Evolutionary conservation across 2,113 vertebrate species (phyloP).

Genomic region (Calypte anna): DNA sequence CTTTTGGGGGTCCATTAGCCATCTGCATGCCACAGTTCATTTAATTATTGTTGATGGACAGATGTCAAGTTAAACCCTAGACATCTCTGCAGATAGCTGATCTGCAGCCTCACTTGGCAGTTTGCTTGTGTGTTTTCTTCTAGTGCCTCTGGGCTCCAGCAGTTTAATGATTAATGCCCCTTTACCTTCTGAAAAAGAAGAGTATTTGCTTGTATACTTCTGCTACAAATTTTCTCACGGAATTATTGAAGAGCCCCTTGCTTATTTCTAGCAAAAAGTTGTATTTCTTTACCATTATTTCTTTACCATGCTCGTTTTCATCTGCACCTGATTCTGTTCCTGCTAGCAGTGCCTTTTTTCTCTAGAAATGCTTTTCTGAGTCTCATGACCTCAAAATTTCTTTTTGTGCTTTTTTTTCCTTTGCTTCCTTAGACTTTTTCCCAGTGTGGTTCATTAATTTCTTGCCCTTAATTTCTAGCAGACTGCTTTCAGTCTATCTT

Average conservation of each 20-base stretch:
- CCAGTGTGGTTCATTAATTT: fast-evolving
- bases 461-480: neutral
- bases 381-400: neutral
- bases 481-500: neutral
- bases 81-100: neutral
- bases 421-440: too few relatives aligned
- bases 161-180: neutral
- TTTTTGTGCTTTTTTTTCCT: neutral
- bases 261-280: neutral
- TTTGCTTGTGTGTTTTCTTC: neutral
- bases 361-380: neutral
- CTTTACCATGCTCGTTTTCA: neutral
- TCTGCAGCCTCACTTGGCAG: neutral
- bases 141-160: neutral
- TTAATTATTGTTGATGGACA: neutral
- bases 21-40: neutral
- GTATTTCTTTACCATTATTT: neutral
- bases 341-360: neutral
- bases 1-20: neutral
- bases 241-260: neutral
- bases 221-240: neutral
- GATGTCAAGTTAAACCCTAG: neutral
- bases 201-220: neutral
- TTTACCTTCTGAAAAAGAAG: neutral
- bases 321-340: neutral